Evolutionary conservation across 2,113 vertebrate genomes (phyloP).

Genomic region (Haemorhous mexicanus): DNA sequence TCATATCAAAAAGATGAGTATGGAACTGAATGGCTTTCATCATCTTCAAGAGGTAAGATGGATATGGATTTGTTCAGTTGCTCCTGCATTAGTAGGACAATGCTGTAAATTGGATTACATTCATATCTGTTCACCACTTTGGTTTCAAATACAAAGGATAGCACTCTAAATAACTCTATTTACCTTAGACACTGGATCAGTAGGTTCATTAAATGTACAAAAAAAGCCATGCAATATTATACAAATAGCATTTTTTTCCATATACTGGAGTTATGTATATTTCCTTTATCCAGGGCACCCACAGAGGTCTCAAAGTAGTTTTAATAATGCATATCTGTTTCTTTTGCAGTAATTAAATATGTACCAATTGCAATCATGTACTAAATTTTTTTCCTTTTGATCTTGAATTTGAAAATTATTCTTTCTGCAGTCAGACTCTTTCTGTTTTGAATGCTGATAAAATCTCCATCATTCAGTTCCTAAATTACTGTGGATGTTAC

Average conservation of each 20-base stretch:
- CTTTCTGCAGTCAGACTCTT: not conserved
- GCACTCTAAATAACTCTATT: not conserved
- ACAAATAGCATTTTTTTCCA: not conserved
- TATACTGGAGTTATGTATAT: not conserved
- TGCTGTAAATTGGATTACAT: not conserved
- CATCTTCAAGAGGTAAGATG: not conserved
- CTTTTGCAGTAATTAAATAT: not conserved
- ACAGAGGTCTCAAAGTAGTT: not conserved
- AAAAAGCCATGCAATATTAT: not conserved
- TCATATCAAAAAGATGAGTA: not conserved
- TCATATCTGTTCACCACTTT: not conserved
- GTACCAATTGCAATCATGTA: not conserved
- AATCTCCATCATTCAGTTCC: not conserved
- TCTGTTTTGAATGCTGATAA: not conserved
- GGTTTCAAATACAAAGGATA: not conserved
- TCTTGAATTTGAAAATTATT: not conserved
- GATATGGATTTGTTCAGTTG: not conserved
- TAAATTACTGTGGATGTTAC: not conserved
- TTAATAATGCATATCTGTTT: not conserved
- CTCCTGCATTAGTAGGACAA: not conserved
- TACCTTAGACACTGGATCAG: not conserved
- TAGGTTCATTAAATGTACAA: not conserved
- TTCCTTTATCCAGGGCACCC: not conserved
- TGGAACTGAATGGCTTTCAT: not conserved
- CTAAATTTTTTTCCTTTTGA: not conserved